Percentiles rank a stretch among this genome's conserved stretches.
Conservation (phyloP, 2,113 vertebrate genomes). For the Agelaius tricolor region DNA sequence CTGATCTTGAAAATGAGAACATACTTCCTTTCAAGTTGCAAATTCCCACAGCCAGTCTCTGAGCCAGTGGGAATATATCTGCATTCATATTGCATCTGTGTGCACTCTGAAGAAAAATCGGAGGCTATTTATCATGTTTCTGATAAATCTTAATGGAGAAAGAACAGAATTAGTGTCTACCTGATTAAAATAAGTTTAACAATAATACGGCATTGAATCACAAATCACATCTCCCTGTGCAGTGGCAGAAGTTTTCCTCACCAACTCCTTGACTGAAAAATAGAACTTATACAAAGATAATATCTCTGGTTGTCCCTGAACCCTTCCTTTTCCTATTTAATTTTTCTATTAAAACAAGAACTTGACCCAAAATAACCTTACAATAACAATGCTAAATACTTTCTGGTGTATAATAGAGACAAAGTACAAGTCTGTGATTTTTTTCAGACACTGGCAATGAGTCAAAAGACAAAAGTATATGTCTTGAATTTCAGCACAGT, state of each 20-base stretch:
- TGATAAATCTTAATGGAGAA: background rate
- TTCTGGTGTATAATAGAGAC: conserved; percentile 61
- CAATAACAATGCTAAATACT: conserved; percentile 63
- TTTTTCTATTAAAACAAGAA: conserved; percentile 60
- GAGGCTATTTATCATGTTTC: background rate
- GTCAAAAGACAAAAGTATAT: conserved; percentile 49
- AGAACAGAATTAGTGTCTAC: background rate
- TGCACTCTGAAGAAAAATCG: background rate
- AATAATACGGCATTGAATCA: background rate
- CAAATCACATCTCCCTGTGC: background rate
- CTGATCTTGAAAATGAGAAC: background rate
- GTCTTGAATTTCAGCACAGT: conserved; percentile 38
- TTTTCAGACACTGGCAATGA: conserved; percentile 29
- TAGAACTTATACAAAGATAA: conserved; percentile 35
- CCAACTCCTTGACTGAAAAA: conserved; percentile 41
- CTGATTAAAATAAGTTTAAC: background rate
- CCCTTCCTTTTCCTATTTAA: conserved; percentile 62
- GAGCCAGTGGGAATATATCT: background rate
- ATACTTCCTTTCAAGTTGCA: background rate
- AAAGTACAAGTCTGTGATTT: conserved; percentile 44
- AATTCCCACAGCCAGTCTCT: background rate
- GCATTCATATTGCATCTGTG: background rate
- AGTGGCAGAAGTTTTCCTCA: background rate
- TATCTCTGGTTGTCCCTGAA: conserved; percentile 51
- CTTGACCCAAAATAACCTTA: conserved; percentile 69